These are phyloP conservation scores for Chalcosyrphus nemorum DNA, from an alignment of 2,888 invertebrate genomes.

Conservation along the genomic window DNA sequence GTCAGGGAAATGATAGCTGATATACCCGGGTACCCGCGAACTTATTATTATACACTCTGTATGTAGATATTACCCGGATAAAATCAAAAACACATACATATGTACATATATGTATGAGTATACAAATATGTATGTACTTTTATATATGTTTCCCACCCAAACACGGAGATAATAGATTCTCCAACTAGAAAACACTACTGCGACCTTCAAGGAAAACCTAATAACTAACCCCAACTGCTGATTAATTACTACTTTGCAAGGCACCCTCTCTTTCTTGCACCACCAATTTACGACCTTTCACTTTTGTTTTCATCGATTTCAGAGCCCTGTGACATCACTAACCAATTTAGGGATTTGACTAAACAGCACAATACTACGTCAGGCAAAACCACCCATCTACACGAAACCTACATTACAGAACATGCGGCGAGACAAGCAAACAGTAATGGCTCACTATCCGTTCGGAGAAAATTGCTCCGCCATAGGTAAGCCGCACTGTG, in stretches of 20 bases:
- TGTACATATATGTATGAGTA: not conserved
- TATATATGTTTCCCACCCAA: conserved; percentile 16
- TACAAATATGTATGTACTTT: no score
- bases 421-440: conserved; percentile 56
- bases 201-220: conserved; percentile 45
- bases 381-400: conserved; percentile 45
- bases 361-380: conserved; percentile 49
- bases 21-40: no score
- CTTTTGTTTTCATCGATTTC: conserved; percentile 66
- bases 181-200: conserved; percentile 23
- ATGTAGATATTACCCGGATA: no score
- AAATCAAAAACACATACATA: not conserved
- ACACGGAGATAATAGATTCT: conserved; percentile 19
- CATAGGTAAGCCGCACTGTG: conserved; percentile 19
- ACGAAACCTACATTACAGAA: conserved; percentile 34
- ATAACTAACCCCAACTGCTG: conserved; percentile 55
- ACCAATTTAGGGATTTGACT: conserved; percentile 58
- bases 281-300: conserved; percentile 59
- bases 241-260: conserved; percentile 52
- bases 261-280: conserved; percentile 25
- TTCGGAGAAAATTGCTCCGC: conserved; percentile 11
- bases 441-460: conserved; percentile 34
- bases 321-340: conserved; percentile 58
- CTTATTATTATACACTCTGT: no score
- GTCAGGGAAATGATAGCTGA: no score